Percentiles rank a stretch among this genome's conserved stretches.
These are phyloP conservation scores for Campylorhamphus procurvoides DNA, from an alignment of 2,113 vertebrate species.

Conservation along the genomic window DNA sequence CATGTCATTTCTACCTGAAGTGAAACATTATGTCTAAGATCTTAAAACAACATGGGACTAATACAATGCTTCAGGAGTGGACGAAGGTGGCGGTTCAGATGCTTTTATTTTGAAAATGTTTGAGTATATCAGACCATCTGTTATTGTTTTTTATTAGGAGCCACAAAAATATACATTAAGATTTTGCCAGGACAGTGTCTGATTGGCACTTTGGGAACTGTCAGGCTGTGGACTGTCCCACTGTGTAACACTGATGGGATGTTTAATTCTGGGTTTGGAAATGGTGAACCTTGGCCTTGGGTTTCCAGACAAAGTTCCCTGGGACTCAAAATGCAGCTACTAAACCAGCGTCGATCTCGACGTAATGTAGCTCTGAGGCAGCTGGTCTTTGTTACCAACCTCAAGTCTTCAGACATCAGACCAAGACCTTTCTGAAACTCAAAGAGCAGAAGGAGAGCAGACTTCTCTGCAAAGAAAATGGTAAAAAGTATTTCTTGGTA, in stretches of 20 bases:
- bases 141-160: neutral
- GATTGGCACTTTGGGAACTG: neutral
- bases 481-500: neutral
- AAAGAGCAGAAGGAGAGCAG: neutral
- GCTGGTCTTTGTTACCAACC: neutral
- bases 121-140: neutral
- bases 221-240: neutral
- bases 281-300: neutral
- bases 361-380: neutral
- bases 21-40: neutral
- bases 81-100: neutral
- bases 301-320: neutral
- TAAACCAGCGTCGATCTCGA: neutral
- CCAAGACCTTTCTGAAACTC: neutral
- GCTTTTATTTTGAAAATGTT: neutral
- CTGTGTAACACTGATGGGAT: accelerated
- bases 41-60: neutral
- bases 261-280: neutral
- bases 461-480: neutral
- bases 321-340: neutral
- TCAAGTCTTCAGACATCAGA: neutral
- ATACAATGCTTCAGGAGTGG: accelerated
- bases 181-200: neutral
- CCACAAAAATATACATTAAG: neutral
- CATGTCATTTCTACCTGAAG: neutral